Conservation (phyloP, 1,140 invertebrate species). For the Delia radicum region DNA sequence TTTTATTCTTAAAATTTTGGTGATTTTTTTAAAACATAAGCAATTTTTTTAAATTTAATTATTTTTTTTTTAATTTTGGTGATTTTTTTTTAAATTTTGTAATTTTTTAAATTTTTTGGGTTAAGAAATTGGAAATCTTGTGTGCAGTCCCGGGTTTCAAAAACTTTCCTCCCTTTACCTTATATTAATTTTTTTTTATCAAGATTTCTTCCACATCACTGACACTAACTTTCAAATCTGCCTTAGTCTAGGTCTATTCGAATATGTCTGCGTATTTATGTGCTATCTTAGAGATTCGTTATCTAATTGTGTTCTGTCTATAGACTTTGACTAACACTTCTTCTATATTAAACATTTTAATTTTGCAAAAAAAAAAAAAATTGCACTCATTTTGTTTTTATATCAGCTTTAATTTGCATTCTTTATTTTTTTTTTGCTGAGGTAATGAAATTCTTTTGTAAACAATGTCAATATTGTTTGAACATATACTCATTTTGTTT, state of each 20-base stretch:
- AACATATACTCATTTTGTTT: neutral
- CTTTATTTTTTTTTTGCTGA: neutral
- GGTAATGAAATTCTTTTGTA: constrained; percentile 2
- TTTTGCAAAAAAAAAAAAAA: neutral
- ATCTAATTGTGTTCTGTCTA: neutral
- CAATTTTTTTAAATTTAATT: too few species aligned
- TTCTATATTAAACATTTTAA: neutral
- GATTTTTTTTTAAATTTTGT: too few species aligned
- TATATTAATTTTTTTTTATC: neutral
- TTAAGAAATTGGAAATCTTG: too few species aligned
- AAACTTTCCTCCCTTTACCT: neutral
- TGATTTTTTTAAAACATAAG: too few species aligned
- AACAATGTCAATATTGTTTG: constrained; percentile 1
- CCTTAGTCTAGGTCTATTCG: too few species aligned
- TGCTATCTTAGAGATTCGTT: neutral
- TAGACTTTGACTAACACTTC: neutral
- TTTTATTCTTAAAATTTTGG: too few species aligned
- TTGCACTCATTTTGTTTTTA: neutral
- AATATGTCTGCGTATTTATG: neutral
- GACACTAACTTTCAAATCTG: neutral
- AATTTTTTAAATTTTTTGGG: too few species aligned
- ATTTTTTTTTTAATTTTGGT: too few species aligned
- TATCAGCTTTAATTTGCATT: neutral
- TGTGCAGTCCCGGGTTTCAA: too few species aligned
- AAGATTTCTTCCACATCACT: neutral